Evolutionary conservation across 1,140 invertebrate genomes (phyloP), one percentile per base, ranked within the genome.

Genomic region (Linepithema humile): DNA sequence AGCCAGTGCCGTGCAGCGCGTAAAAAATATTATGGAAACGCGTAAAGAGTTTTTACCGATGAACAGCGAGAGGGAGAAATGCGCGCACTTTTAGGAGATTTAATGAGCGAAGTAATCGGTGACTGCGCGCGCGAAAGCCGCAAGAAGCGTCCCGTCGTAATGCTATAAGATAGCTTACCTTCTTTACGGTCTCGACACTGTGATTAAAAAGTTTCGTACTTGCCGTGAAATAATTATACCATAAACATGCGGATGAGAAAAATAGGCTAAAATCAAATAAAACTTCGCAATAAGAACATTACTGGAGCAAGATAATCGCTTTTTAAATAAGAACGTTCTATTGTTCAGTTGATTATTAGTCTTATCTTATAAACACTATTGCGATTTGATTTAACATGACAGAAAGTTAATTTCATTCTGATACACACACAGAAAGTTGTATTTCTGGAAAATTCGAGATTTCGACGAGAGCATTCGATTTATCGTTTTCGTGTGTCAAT

Each of bases 31-130:
- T 70, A 80, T 70, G 38, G 23, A 70, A 69, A 70, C 48, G 38
- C 32, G n/a, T 80, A 69, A 55, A 75, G 73, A 78, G 48, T 80
- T 80, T 80, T 70, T 53, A 70, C 23, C 17, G 35, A n/a, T 70
- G 35, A 77, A 29, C 7, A 65, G 43, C 9, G 29, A 3, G 35
- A 20, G 60, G 26, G 74, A 23, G 23, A 72, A 23, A 6, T 35
- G 26, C n/a, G 6, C n/a, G 32, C 7, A 55, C 17, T 69, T 69
- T 78, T 55, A 40, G 2, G 26, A 29, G 26, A 69, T 80, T 80
- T 80, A 69, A 78, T 78, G 62, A 69, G 69, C 45, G 35, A 29
- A 40, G 48, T 55, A 55, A 70, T n/a, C 64, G 64, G 69, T 35
- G 43, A 64, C 12, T 78, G 32, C 35, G 35, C 35, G 3, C 29